phyloP scores from a whole-genome alignment of 1,140 invertebrate genomes.

The Patella vulgata region DNA sequence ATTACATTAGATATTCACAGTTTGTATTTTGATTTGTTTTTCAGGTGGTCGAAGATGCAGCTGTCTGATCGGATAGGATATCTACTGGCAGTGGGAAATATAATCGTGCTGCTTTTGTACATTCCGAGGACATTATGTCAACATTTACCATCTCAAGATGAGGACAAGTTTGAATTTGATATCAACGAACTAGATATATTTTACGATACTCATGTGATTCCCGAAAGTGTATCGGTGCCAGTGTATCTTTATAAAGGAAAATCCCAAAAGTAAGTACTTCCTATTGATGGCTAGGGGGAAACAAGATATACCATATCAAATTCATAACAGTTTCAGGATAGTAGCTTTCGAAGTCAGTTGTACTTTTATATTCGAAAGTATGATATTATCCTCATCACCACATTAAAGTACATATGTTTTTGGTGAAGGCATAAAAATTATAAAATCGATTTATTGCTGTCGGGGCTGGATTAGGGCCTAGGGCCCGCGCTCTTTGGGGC shows the following conservation, averaged over 20 bases:
- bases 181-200: constrained; percentile 15
- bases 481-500: too few relatives aligned
- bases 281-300: too few relatives aligned
- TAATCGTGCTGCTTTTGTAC: constrained; percentile 13
- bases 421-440: too few relatives aligned
- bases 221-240: constrained; percentile 18
- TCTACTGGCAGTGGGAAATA: constrained; percentile 11
- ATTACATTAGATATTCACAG: too few relatives aligned
- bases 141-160: constrained; percentile 7
- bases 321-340: too few relatives aligned
- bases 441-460: too few relatives aligned
- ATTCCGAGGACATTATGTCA: neutral
- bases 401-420: too few relatives aligned
- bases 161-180: constrained; percentile 2
- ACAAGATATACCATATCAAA: too few relatives aligned
- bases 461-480: too few relatives aligned
- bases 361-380: too few relatives aligned
- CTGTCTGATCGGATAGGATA: constrained; percentile 11
- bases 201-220: constrained; percentile 14
- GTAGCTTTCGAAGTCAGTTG: too few relatives aligned
- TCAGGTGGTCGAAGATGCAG: constrained; percentile 28
- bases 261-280: constrained; percentile 1
- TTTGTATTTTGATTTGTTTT: neutral
- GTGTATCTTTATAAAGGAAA: constrained; percentile 18
- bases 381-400: too few relatives aligned